These are phyloP conservation scores for Gorsachius goisagi DNA, from an alignment of 2,113 vertebrate genomes.

Conservation along the genomic window DNA sequence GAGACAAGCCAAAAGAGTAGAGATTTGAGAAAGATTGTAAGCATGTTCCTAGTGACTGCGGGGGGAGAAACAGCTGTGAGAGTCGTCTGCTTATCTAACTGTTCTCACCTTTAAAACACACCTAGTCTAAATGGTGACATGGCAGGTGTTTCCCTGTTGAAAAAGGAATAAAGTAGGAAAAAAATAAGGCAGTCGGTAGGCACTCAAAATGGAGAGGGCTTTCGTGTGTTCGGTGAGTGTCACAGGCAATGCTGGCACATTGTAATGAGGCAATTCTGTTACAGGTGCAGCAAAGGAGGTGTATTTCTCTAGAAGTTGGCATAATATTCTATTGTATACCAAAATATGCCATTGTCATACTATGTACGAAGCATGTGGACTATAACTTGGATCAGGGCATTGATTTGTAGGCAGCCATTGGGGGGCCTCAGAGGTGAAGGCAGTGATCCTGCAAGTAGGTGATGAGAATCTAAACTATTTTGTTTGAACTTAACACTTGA, in stretches of 20 bases:
- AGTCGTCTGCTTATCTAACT: neutral
- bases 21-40: neutral
- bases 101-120: neutral
- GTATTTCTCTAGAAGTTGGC: neutral
- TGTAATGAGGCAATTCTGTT: neutral
- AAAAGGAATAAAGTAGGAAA: neutral
- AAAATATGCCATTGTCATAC: neutral
- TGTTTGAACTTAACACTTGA: neutral
- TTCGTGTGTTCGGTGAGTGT: neutral
- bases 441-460: neutral
- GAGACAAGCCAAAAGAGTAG: neutral
- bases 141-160: neutral
- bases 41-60: neutral
- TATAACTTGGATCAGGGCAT: neutral
- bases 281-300: neutral
- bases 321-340: neutral
- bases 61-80: neutral
- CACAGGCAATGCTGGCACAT: fast-evolving
- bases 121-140: neutral
- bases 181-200: neutral
- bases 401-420: neutral
- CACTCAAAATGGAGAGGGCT: neutral
- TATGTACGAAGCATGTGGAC: fast-evolving
- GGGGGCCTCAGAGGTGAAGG: neutral
- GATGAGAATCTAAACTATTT: neutral